These are phyloP conservation scores for Habrosyne pyritoides DNA, from an alignment of 2,888 invertebrate genomes.

Conservation along the genomic window DNA sequence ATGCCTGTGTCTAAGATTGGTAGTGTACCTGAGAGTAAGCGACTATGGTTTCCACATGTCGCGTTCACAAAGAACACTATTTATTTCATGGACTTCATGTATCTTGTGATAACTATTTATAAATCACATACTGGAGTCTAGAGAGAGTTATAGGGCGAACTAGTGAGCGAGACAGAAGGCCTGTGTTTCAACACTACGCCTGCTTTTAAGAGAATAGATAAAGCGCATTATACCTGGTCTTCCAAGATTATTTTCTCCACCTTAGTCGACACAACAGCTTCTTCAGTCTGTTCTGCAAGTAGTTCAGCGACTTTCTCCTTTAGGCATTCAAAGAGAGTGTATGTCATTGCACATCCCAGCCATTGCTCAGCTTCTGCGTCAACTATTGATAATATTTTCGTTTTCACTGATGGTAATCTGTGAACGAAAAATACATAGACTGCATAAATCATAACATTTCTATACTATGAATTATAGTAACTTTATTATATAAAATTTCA, in stretches of 20 bases:
- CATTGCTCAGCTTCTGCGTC: conserved; percentile 90
- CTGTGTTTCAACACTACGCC: neutral
- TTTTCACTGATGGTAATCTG: conserved; percentile 88
- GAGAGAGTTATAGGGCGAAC: too few species aligned
- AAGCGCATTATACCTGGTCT: conserved; percentile 55
- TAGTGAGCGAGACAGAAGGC: too few species aligned
- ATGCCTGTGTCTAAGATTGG: too few species aligned
- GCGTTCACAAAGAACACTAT: too few species aligned
- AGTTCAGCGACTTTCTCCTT: conserved; percentile 91
- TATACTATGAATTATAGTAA: too few species aligned
- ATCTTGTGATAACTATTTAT: too few species aligned
- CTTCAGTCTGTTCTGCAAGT: conserved; percentile 88
- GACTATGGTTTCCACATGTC: too few species aligned
- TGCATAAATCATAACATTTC: too few species aligned
- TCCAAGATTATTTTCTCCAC: conserved; percentile 83
- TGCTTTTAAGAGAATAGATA: neutral
- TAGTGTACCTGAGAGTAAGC: too few species aligned
- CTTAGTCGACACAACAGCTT: conserved; percentile 65
- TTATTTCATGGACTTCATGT: too few species aligned
- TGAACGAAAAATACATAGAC: conserved; percentile 22
- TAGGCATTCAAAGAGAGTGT: conserved; percentile 94
- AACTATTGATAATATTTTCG: conserved; percentile 85
- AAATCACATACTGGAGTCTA: too few species aligned
- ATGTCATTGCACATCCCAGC: conserved; percentile 96
- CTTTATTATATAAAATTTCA: too few species aligned